A percentile compares a stretch with the other conserved stretches of the same genome.
Evolutionary conservation across 2,888 invertebrate species (phyloP).

Genomic region (Himalopsyche tibetana): DNA sequence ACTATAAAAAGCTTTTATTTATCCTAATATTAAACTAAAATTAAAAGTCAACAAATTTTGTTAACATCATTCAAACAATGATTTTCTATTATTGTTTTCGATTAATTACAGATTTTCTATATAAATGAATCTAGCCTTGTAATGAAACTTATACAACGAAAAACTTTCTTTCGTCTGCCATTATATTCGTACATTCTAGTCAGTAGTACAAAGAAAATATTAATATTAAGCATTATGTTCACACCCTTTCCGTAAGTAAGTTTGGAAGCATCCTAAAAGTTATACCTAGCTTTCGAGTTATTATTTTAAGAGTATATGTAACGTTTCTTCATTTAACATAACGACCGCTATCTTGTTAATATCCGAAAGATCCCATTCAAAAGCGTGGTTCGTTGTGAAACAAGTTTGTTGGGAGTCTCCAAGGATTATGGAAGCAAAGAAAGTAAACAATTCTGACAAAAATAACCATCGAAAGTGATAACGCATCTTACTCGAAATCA

Average conservation of each 20-base stretch:
- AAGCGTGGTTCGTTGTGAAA: constrained; percentile 24
- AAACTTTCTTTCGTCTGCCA: background rate
- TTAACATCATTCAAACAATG: no score
- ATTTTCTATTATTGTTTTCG: no score
- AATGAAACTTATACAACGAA: no score
- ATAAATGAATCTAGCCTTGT: no score
- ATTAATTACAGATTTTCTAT: no score
- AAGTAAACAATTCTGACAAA: constrained; percentile 31
- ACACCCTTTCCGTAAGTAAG: constrained; percentile 38
- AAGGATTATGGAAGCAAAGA: constrained; percentile 18
- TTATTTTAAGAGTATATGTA: constrained; percentile 43
- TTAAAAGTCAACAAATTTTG: no score
- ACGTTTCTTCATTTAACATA: constrained; percentile 40
- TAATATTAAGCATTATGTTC: constrained; percentile 39
- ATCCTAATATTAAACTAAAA: no score
- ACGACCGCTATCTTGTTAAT: constrained; percentile 35
- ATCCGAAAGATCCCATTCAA: constrained; percentile 34
- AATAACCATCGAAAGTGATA: constrained; percentile 26
- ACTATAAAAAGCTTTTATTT: no score
- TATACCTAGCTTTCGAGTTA: constrained; percentile 36
- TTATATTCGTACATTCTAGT: constrained; percentile 20
- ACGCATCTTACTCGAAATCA: background rate
- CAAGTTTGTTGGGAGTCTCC: constrained; percentile 32
- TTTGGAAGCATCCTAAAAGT: constrained; percentile 23
- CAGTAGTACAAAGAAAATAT: constrained; percentile 31